Evolutionary conservation across 64 coral and sea anemone species (phyloP).

Genomic region (Montipora capricornis): DNA sequence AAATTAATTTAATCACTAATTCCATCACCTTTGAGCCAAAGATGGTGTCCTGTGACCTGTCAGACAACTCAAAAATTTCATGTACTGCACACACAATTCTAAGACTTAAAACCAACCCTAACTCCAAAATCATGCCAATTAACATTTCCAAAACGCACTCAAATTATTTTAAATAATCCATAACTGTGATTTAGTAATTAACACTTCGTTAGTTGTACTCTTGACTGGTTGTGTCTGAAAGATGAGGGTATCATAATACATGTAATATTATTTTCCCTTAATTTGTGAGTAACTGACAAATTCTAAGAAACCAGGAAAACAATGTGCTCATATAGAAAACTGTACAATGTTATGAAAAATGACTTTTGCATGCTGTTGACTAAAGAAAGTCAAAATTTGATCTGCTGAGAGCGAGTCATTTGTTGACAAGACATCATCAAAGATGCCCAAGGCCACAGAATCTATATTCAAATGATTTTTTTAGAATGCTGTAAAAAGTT

Average conservation of each 20-base stretch:
- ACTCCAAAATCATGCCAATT: conserved; percentile 43
- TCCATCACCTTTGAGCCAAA: too few species aligned
- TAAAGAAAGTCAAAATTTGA: conserved; percentile 60
- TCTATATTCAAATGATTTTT: not conserved
- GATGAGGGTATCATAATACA: too few species aligned
- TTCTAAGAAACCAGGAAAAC: not conserved
- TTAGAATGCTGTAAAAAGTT: too few species aligned
- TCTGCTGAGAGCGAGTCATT: conserved; percentile 73
- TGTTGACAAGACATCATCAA: not conserved
- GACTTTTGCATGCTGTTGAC: not conserved
- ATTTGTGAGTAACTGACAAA: not conserved
- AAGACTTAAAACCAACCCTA: not conserved
- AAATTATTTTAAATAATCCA: not conserved
- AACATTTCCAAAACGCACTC: not conserved
- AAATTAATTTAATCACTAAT: too few species aligned
- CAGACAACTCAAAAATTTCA: too few species aligned
- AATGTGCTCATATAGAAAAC: not conserved
- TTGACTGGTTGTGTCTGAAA: too few species aligned
- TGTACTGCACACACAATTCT: too few species aligned
- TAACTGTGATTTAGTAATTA: not conserved
- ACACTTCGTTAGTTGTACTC: not conserved
- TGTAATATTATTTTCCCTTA: too few species aligned
- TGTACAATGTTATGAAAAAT: not conserved
- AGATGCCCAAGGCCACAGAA: not conserved
- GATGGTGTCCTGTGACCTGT: too few species aligned